A percentile compares a stretch with the other conserved stretches of the same genome.
Conservation (phyloP, 2,888 invertebrate genomes). For the Callimorpha dominula region DNA sequence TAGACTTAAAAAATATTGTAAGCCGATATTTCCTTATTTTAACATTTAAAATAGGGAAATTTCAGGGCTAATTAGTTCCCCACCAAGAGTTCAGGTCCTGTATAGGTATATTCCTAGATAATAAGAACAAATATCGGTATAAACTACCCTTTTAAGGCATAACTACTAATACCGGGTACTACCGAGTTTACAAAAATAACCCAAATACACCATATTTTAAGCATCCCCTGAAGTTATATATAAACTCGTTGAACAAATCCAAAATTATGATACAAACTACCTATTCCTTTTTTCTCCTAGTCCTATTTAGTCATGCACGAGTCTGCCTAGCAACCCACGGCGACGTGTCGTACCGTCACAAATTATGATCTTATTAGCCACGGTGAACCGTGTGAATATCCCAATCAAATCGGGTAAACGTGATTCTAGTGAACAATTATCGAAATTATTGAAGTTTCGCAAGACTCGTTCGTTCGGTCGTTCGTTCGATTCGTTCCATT, state of each 20-base stretch:
- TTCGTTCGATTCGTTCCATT: slow-evolving; percentile 25
- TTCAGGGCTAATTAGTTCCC: too few species aligned
- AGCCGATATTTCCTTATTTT: too few species aligned
- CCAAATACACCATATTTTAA: not conserved
- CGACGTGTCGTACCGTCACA: slow-evolving; percentile 47
- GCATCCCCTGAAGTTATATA: not conserved
- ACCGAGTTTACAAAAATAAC: too few species aligned
- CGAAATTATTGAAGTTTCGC: slow-evolving; percentile 42
- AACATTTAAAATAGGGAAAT: too few species aligned
- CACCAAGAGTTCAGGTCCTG: too few species aligned
- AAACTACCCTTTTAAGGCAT: too few species aligned
- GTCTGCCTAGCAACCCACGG: slow-evolving; percentile 28
- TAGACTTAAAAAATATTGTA: too few species aligned
- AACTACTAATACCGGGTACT: too few species aligned
- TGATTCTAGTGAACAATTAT: slow-evolving; percentile 46
- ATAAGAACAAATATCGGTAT: too few species aligned
- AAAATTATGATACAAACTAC: slow-evolving; percentile 4
- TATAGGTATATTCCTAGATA: too few species aligned
- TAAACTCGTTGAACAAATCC: not conserved
- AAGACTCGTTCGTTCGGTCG: slow-evolving; percentile 27
- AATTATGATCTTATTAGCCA: slow-evolving; percentile 45
- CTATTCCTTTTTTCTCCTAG: slow-evolving; percentile 23
- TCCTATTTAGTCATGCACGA: slow-evolving; percentile 46
- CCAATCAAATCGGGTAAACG: slow-evolving; percentile 52
- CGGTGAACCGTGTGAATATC: slow-evolving; percentile 46